Evolutionary conservation across 1,140 invertebrate genomes (phyloP), one percentile per base, ranked within the genome.

Genomic region (Sycophaga agraensis): DNA sequence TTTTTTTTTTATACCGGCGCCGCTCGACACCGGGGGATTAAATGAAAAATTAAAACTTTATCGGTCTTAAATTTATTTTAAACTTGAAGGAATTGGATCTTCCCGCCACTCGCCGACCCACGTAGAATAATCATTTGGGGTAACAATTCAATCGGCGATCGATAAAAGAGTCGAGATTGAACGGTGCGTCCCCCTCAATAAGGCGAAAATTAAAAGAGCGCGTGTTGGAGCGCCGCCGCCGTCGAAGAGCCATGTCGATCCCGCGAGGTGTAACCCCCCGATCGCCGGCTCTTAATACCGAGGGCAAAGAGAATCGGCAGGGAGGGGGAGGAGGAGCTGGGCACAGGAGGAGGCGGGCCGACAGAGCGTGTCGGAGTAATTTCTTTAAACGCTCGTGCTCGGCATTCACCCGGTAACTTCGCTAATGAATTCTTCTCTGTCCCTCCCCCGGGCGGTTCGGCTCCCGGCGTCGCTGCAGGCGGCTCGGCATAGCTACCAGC

Each of bases 381-480:
- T 64, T 51, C 39, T 58, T 55, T 55, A 59, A 64, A 59, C 45
- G 57, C 11, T 43, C 17, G 42, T 21, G 17, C 12, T n/a, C 50
- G 42, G 34, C 49, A 19, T 54, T 22, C 16, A 28, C 31, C 48
- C 14, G 24, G 48, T 53, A 51, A 66, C 42, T 66, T 63, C 26
- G 24, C 48, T 65, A 65, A 67, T 67, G 65, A 70, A 68, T 65
- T 65, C 54, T 48, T 49, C 37, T 31, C 48, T 19, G 17, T 21
- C 28, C 24, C 22, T n/a, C n/a, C n/a, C n/a, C n/a, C n/a, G n/a
- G n/a, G n/a, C n/a, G n/a, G n/a, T n/a, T n/a, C n/a, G n/a, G 31
- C 31, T 12, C 31, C 31, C 31, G 31, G 31, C 31, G 5, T 34
- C 31, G 12, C 12, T 12, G 31, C 31, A 34, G 31, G 31, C 31